phyloP scores from a whole-genome alignment of 2,797 vertebrate species.

The Crypturellus tataupa region DNA sequence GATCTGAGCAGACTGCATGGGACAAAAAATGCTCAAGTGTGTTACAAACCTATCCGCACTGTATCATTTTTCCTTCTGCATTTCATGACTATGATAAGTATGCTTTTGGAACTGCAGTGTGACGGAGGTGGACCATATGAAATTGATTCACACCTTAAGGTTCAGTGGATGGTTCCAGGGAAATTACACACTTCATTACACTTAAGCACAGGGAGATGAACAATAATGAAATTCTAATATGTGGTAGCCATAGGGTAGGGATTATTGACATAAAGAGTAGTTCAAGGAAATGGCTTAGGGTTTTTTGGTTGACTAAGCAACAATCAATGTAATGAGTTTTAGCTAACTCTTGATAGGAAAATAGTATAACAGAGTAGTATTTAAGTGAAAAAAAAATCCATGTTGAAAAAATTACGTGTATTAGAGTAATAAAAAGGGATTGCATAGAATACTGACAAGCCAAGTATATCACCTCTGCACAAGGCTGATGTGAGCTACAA shows the following conservation, averaged over 20 bases:
- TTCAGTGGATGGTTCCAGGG: background rate
- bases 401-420: background rate
- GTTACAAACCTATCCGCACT: background rate
- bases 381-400: background rate
- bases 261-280: conserved; percentile 11
- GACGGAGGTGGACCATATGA: conserved; percentile 21
- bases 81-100: background rate
- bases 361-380: background rate
- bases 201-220: background rate
- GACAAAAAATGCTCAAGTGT: background rate
- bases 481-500: background rate
- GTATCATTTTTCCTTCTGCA: background rate
- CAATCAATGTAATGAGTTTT: background rate
- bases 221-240: conserved; percentile 42
- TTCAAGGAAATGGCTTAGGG: background rate
- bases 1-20: background rate
- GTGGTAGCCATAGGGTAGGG: background rate
- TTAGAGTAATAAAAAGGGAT: background rate
- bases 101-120: background rate
- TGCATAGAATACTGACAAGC: background rate
- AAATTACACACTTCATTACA: conserved; percentile 53
- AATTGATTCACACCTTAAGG: conserved; percentile 49
- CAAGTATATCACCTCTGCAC: rapidly evolving
- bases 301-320: background rate
- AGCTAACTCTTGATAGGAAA: background rate